Evolutionary conservation across 2,797 vertebrate genomes (phyloP), one percentile per base, ranked within the genome.

Genomic region (Acrossocheilus wenchowensis): DNA sequence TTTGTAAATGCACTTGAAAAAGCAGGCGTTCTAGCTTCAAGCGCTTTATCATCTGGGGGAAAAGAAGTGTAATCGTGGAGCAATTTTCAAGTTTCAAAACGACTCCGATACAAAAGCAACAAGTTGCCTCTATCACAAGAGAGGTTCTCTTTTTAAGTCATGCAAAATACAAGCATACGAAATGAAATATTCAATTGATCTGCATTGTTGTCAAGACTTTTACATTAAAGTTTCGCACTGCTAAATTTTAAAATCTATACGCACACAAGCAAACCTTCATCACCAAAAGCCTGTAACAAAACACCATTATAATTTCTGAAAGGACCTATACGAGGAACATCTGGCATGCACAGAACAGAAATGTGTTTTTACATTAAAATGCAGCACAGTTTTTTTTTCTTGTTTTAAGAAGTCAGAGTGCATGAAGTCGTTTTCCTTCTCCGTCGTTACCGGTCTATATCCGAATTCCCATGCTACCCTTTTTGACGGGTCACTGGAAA

Each of bases 401-500:
- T 26, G 19, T 39, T 41, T 73, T 52, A 75, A 75, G 6, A 85
- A 81, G 75, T 85, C 87, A 75, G 78, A 85, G 71, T 39, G 84
- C 89, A 88, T 57, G 85, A 85, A 90, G 88, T 88, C 74, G 88
- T 83, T 83, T 82, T 45, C 23, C 73, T 41, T 21, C 87, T 78
- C 52, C 45, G 84, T 85, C 78, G 74, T 83, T 66, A 57, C 85
- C 82, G 88, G 73, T 87, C 87, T 73, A 92, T 90, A 92, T 94
- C 93, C 93, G 95, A 95, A 97, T 99, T 99, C 98, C 97, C 98
- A 99, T 97, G 98, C 97, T 96, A 97, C 96, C 96, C 96, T 97
- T 97, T 99, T 97, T 97, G 97, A 97, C 97, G 97, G 97, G 97
- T 99, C 98, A 99, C 97, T 98, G 97, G 95, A 95, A 95, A 96